Evolutionary conservation across 2,888 invertebrate genomes (phyloP), one percentile per base, ranked within the genome.

Genomic region (Eupeodes luniger): DNA sequence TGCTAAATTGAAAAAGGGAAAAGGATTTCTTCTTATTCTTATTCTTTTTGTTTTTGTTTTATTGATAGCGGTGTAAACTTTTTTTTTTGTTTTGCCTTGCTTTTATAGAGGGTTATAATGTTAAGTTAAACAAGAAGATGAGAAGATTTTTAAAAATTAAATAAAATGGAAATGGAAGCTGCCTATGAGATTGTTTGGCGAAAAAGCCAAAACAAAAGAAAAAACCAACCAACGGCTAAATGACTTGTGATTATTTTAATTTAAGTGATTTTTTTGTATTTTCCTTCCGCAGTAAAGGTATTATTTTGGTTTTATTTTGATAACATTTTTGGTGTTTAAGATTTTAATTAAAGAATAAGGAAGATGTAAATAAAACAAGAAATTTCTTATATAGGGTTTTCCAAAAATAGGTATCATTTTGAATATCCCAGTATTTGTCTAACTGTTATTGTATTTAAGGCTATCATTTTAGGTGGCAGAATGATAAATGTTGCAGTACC

Each of bases 1-100:
- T 72, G 44, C n/a, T 47, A 72, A 72, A 72, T 72, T 72, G 57
- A 72, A 72, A 55, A 57, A 19, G 47, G 70, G 57, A 72, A 70
- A 70, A 47, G 70, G 55, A 44, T 72, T 72, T 40, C 4, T 27
- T 27, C 27, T 27, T 3, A 27, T 2, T 27, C 27, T 27, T 27
- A 34, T 53, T 53, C n/a, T 51, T 27, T 34, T 19, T 19, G 19
- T 19, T 19, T 27, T 27, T 27, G 2, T 34, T 14, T 36, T 69
- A n/a, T 69, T 69, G 36, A 62, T 40, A 11, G n/a, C 16, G 40
- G 40, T 16, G 40, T 10, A 61, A 27, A 27, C 27, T 27, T 27
- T 27, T 3, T 6, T 34, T 67, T 36, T 19, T 9, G 40, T 40
- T 19, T 57, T 40, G 40, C 57, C 9, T 57, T 12, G 4, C 55